Conservation (phyloP, 2,113 vertebrate genomes). For the Microcebus griseorufus region DNA sequence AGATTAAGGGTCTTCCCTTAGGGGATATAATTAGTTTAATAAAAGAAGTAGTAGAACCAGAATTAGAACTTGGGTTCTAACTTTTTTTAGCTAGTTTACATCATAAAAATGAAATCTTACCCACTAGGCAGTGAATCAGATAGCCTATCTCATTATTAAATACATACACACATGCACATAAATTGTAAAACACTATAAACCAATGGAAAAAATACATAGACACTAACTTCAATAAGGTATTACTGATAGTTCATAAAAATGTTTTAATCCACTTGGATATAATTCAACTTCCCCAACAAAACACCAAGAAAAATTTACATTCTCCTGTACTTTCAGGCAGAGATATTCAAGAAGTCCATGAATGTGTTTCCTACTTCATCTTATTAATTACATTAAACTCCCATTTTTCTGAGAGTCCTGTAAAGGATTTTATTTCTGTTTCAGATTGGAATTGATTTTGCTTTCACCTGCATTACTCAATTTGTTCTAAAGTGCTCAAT, state of each 20-base stretch:
- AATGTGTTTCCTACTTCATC: constrained; percentile 1
- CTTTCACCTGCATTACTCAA: constrained; percentile 45
- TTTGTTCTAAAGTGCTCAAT: constrained; percentile 17
- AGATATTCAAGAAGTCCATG: not conserved
- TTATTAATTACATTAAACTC: constrained; percentile 48
- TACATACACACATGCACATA: not conserved
- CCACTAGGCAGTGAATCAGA: not conserved
- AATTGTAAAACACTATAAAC: not conserved
- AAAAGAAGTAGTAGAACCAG: not conserved
- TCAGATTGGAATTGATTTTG: constrained; percentile 65
- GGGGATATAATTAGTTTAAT: not conserved
- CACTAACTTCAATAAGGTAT: not conserved
- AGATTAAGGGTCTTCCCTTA: not conserved
- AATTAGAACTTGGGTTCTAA: not conserved
- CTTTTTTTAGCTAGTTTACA: not conserved
- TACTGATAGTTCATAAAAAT: not conserved
- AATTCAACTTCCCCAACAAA: not conserved
- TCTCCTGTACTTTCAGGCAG: not conserved
- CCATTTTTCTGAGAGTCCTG: constrained; percentile 3
- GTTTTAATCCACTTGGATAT: not conserved
- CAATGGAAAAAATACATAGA: not conserved
- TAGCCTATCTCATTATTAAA: not conserved
- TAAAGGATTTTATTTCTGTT: constrained; percentile 32
- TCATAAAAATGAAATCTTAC: not conserved
- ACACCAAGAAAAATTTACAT: not conserved